Evolutionary conservation across 2,888 invertebrate species (phyloP), one percentile per base, ranked within the genome.

Genomic region (Drosophila quinaria): DNA sequence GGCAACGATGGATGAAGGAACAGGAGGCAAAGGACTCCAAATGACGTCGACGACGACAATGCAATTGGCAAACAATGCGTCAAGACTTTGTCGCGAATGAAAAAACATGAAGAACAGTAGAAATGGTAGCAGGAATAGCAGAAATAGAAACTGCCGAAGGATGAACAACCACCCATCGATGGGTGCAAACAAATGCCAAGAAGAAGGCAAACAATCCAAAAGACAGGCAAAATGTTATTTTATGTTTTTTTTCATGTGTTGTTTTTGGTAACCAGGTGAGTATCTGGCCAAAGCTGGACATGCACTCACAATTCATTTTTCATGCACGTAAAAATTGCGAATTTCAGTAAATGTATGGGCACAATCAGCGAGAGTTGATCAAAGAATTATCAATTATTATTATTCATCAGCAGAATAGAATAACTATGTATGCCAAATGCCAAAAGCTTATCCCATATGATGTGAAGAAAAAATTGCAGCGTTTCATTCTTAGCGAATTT

Each of bases 51-150:
- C 8, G 33, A 35, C 55, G 55, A 68, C 71, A 77, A 78, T 78
- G 71, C 87, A 81, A 87, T 83, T 81, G 81, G 77, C 87, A 87
- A 86, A 86, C 89, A 86, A 74, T 82, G 89, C 71, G 89, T 72
- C 68, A 88, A 73, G 84, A 87, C 85, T 81, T 74, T 89, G 89
- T 87, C 89, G 89, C 84, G 89, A 81, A 75, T 81, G 25, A 5
- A 25, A 25, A 25, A 25, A 61, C 61, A 55, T 58, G 55, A 47
- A 44, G 15, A 25, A 25, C 13, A 46, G 31, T 41, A 51, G 64
- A 39, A 52, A 22, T 47, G 22, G 50, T 3, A 56, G 17, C 17
- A 59, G 33, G 31, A 47, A 22, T 2, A 29, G 50, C 31, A 51
- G 65, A 25, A 46, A 52, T 62, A 63, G 37, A 63, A 68, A 58